phyloP scores from a whole-genome alignment of 1,140 invertebrate species.

The Sesamia nonagrioides region DNA sequence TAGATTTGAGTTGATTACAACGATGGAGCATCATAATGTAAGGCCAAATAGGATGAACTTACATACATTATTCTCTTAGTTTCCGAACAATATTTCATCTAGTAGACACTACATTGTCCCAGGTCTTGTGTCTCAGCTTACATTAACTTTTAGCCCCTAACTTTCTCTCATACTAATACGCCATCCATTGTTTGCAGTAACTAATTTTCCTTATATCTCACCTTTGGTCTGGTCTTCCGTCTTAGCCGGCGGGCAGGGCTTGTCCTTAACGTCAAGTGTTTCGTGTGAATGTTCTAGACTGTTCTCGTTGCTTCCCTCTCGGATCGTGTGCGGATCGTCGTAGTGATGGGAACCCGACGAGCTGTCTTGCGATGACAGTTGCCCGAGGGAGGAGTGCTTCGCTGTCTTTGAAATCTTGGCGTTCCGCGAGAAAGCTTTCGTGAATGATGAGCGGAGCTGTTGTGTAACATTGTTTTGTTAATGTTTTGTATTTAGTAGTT shows the following conservation, averaged over 20 bases:
- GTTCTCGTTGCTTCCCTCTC: slow-evolving; percentile 87
- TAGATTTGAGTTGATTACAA: no score
- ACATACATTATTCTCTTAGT: background rate
- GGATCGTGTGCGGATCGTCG: slow-evolving; percentile 84
- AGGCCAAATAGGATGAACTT: background rate
- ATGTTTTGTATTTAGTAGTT: background rate
- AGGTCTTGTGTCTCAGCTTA: slow-evolving; percentile 6
- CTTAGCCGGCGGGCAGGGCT: slow-evolving; percentile 69
- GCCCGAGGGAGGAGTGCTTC: slow-evolving; percentile 87
- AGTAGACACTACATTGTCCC: background rate
- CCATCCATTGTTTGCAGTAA: slow-evolving; percentile 22
- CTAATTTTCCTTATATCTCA: slow-evolving; percentile 53
- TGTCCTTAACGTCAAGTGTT: slow-evolving; percentile 80
- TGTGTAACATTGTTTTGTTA: slow-evolving; percentile 50
- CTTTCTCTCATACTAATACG: slow-evolving; percentile 18
- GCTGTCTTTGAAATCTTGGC: slow-evolving; percentile 91
- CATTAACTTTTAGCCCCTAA: slow-evolving; percentile 25
- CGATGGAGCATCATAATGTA: no score
- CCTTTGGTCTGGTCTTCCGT: slow-evolving; percentile 82
- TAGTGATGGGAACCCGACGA: slow-evolving; percentile 84
- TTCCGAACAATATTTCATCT: background rate
- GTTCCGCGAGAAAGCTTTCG: slow-evolving; percentile 97
- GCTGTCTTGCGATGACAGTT: slow-evolving; percentile 84
- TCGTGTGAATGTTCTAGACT: slow-evolving; percentile 87
- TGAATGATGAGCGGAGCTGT: slow-evolving; percentile 97